Conservation (phyloP, 2,888 invertebrate species). For the Lasioglossum morio region DNA sequence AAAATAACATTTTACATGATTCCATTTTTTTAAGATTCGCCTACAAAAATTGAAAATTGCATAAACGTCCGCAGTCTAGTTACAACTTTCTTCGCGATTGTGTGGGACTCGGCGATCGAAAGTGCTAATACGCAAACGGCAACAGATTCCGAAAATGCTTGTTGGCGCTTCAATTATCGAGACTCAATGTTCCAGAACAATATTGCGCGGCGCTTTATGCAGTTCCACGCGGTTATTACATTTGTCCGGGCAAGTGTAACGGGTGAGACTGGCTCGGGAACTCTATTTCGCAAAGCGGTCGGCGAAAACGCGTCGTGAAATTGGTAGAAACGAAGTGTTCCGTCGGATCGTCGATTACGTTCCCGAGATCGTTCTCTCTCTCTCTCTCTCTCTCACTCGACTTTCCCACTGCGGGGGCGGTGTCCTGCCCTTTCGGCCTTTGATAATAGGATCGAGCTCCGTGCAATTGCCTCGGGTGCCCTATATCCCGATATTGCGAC, state of each 20-base stretch:
- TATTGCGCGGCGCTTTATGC: background rate
- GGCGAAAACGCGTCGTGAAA: background rate
- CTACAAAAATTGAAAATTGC: too few relatives aligned
- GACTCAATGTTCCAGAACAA: background rate
- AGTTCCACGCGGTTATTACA: background rate
- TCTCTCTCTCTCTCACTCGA: too few relatives aligned
- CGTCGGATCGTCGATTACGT: conserved; percentile 14
- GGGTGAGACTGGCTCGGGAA: background rate
- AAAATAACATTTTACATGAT: too few relatives aligned
- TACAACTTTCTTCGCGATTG: background rate
- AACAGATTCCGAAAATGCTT: background rate
- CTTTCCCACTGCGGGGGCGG: background rate
- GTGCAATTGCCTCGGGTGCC: conserved; percentile 47
- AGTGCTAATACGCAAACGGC: background rate
- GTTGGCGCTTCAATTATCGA: background rate
- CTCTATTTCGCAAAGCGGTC: background rate
- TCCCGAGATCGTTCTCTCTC: background rate
- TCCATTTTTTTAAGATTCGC: too few relatives aligned
- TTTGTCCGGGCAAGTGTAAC: background rate
- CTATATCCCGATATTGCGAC: conserved; percentile 51
- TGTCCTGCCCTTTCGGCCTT: conserved; percentile 59
- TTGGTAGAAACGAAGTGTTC: background rate
- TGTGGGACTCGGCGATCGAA: background rate
- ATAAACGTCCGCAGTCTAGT: too few relatives aligned
- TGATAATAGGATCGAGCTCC: conserved; percentile 62